These are phyloP conservation scores for Epinotia ramella DNA, from an alignment of 2,888 invertebrate genomes.

Conservation along the genomic window DNA sequence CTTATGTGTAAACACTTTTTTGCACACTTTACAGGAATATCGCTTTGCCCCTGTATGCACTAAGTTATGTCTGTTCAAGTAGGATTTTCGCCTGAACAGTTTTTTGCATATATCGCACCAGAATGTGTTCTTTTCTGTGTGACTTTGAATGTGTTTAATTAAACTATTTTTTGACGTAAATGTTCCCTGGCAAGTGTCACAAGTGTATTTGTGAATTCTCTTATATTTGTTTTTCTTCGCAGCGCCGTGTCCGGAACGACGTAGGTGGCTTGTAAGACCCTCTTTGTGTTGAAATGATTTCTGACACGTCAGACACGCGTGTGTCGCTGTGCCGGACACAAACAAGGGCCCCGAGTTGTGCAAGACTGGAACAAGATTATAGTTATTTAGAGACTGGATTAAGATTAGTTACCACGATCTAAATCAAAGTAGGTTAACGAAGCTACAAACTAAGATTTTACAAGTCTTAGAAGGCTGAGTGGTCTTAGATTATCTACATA, in stretches of 20 bases:
- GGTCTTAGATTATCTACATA: too few species aligned
- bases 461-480: too few species aligned
- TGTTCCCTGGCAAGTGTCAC: conserved; percentile 4
- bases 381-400: not conserved
- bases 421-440: not conserved
- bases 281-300: not conserved
- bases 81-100: conserved; percentile 7
- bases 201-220: not conserved
- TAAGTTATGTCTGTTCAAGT: not conserved
- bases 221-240: not conserved
- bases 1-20: conserved; percentile 12
- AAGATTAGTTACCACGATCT: not conserved
- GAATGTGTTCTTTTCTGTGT: not conserved
- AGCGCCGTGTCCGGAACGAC: not conserved
- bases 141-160: conserved; percentile 12
- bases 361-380: not conserved
- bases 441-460: not conserved
- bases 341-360: not conserved
- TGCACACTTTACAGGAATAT: conserved; percentile 6
- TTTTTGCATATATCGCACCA: conserved; percentile 18
- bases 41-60: not conserved
- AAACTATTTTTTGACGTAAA: not conserved
- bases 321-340: not conserved
- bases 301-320: not conserved
- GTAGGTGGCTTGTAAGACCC: not conserved